Conservation (phyloP, 2,113 vertebrate species). For the Bubo blakistoni region DNA sequence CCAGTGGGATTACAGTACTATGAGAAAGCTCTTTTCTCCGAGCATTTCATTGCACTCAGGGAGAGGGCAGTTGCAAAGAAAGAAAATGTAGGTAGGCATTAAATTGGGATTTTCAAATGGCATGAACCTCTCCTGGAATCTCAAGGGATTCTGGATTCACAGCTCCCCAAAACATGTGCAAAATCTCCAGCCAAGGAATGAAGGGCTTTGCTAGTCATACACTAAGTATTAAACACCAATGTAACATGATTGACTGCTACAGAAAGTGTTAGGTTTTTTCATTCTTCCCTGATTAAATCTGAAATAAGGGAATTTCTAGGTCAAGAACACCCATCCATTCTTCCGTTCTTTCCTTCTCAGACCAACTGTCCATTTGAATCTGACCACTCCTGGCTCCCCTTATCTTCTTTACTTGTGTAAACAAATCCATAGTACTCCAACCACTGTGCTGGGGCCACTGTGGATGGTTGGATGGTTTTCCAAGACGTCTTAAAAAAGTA, state of each 20-base stretch:
- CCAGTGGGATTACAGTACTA: accelerated
- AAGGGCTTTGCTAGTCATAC: not conserved
- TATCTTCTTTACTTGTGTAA: not conserved
- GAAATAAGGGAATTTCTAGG: not conserved
- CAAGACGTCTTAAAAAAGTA: not conserved
- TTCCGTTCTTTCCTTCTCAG: not conserved
- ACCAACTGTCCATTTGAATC: not conserved
- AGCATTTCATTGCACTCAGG: not conserved
- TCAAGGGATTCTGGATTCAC: not conserved
- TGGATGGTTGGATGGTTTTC: not conserved
- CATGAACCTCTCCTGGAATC: not conserved
- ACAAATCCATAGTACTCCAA: not conserved
- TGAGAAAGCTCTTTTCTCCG: not conserved
- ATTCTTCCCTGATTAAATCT: not conserved
- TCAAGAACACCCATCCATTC: not conserved
- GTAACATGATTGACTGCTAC: not conserved
- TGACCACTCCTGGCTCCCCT: not conserved
- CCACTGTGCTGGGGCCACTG: not conserved
- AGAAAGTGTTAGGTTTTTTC: not conserved
- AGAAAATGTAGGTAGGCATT: not conserved
- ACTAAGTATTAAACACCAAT: not conserved
- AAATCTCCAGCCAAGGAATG: not conserved
- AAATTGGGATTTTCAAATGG: not conserved
- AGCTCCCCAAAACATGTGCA: not conserved
- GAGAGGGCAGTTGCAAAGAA: not conserved